Evolutionary conservation across 2,113 vertebrate species (phyloP).

Genomic region (Balaeniceps rex): DNA sequence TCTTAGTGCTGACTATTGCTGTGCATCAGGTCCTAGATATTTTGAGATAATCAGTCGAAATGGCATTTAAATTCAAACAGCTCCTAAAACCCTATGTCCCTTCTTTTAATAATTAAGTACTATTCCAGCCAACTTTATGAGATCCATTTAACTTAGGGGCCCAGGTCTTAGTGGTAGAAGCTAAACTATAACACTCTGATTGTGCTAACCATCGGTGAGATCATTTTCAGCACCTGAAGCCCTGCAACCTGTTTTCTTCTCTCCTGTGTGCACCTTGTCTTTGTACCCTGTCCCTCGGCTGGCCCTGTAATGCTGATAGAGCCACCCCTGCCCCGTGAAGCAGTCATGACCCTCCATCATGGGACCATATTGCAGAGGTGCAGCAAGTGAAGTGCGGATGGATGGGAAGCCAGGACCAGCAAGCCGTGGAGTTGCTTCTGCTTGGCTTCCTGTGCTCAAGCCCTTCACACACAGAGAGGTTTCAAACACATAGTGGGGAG

Average conservation of each 20-base stretch:
- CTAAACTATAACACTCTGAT: neutral
- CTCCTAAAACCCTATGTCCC: neutral
- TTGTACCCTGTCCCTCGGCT: fast-evolving
- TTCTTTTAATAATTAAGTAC: neutral
- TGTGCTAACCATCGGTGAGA: fast-evolving
- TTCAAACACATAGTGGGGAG: neutral
- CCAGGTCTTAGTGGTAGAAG: neutral
- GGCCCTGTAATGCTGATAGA: neutral
- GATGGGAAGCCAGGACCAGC: neutral
- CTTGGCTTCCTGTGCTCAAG: neutral
- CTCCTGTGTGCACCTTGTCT: neutral
- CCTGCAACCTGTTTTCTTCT: neutral
- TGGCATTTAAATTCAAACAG: neutral
- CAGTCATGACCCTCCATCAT: neutral
- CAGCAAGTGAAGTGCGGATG: neutral
- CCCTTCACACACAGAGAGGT: neutral
- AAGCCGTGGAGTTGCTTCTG: neutral
- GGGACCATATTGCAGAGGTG: neutral
- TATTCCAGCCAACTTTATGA: neutral
- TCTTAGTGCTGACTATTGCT: neutral
- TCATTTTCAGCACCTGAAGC: neutral
- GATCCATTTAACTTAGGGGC: neutral
- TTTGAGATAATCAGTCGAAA: neutral
- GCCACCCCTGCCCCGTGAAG: neutral
- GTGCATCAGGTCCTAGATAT: neutral